Conservation (phyloP, 2,113 vertebrate genomes). For the Tyrannus savana region DNA sequence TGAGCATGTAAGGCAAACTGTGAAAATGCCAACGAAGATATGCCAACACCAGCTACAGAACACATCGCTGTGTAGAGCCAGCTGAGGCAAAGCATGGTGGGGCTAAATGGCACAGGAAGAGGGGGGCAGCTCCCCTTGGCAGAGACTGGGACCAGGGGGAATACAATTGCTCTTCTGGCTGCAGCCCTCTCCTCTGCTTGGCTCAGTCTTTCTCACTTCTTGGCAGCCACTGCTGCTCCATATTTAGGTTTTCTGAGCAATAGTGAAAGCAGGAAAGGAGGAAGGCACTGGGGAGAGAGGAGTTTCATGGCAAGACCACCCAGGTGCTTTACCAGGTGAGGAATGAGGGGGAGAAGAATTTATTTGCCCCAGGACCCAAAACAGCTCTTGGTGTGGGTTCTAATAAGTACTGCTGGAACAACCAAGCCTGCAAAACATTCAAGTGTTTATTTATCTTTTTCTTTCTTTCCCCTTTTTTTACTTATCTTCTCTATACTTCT, state of each 20-base stretch:
- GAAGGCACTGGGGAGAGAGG: background rate
- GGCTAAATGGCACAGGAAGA: fast-evolving
- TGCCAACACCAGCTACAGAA: background rate
- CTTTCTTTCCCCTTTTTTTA: background rate
- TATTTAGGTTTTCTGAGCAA: slow-evolving; percentile 1
- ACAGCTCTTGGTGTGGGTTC: slow-evolving; percentile 22
- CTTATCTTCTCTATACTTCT: background rate
- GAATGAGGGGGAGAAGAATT: slow-evolving; percentile 38
- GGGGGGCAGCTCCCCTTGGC: fast-evolving
- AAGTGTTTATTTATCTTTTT: background rate
- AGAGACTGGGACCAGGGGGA: no score
- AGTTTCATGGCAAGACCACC: slow-evolving; percentile 47
- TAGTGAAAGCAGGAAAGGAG: slow-evolving; percentile 12
- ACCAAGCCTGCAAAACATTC: background rate
- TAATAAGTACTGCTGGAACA: background rate
- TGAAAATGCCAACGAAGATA: fast-evolving
- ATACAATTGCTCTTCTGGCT: background rate
- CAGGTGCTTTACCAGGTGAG: slow-evolving; percentile 28
- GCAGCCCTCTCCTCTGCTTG: background rate
- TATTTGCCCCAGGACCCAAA: slow-evolving; percentile 58
- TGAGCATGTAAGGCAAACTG: background rate
- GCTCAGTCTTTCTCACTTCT: background rate
- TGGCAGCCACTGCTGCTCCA: background rate
- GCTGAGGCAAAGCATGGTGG: background rate
- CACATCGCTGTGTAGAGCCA: fast-evolving